These are phyloP conservation scores for Nomia melanderi DNA, from an alignment of 1,140 invertebrate species.

Conservation along the genomic window DNA sequence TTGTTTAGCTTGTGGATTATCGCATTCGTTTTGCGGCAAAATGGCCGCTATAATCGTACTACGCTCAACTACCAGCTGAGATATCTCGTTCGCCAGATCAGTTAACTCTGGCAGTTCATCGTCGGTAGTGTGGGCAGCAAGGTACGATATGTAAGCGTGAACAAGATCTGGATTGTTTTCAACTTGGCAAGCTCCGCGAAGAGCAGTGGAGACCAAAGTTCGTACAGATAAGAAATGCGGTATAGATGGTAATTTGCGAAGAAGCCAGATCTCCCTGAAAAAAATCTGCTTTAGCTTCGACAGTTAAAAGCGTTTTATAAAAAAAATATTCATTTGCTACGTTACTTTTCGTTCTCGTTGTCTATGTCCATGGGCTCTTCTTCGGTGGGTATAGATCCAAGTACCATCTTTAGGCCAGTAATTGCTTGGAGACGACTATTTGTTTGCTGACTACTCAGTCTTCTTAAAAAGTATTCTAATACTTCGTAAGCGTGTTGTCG, in stretches of 20 bases:
- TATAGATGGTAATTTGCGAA: constrained; percentile 88
- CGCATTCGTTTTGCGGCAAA: constrained; percentile 84
- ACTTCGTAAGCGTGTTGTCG: constrained; percentile 88
- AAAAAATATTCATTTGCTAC: constrained; percentile 21
- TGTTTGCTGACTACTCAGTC: constrained; percentile 91
- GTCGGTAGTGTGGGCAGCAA: constrained; percentile 87
- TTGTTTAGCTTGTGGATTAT: constrained; percentile 80
- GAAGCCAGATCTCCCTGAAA: constrained; percentile 86
- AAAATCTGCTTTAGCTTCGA: constrained; percentile 8
- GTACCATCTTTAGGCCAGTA: constrained; percentile 83
- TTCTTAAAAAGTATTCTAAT: constrained; percentile 94
- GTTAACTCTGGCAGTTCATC: constrained; percentile 85
- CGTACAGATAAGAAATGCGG: constrained; percentile 87
- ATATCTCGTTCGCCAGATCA: constrained; percentile 89
- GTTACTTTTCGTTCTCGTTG: constrained; percentile 75
- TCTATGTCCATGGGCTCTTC: constrained; percentile 79
- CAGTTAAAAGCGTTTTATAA: neutral
- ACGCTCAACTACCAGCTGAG: constrained; percentile 96
- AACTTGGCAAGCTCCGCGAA: constrained; percentile 92
- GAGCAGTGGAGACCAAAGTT: constrained; percentile 85
- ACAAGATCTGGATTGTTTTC: constrained; percentile 93
- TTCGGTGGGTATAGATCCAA: constrained; percentile 77
- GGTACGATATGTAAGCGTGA: constrained; percentile 94
- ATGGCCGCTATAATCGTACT: constrained; percentile 93
- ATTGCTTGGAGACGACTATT: constrained; percentile 89